Evolutionary conservation across 2,113 vertebrate species (phyloP).

Genomic region (Antennarius striatus): DNA sequence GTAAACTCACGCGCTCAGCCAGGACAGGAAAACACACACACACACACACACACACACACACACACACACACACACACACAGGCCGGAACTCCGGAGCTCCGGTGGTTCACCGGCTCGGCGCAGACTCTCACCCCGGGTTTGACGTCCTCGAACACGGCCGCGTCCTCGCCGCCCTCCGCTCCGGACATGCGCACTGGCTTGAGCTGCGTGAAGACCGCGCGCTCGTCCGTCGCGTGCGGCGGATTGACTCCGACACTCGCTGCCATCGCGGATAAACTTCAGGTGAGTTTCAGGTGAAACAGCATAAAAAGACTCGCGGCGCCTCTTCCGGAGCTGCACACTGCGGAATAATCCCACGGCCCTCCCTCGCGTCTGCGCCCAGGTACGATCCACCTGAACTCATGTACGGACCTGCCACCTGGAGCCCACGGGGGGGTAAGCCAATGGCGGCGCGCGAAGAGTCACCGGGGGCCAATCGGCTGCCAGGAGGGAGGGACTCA

Average conservation of each 20-base stretch:
- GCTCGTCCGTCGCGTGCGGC: constrained; percentile 77
- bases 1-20: too few species aligned
- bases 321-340: constrained; percentile 42
- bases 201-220: constrained; percentile 85
- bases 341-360: constrained; percentile 53
- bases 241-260: constrained; percentile 78
- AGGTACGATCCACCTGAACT: constrained; percentile 83
- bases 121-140: constrained; percentile 78
- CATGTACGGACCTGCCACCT: constrained; percentile 71
- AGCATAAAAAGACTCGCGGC: background rate
- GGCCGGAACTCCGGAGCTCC: constrained; percentile 5
- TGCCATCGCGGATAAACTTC: constrained; percentile 74
- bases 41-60: background rate
- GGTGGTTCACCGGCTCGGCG: constrained; percentile 7
- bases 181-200: constrained; percentile 85
- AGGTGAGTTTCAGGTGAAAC: background rate
- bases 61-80: background rate
- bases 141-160: constrained; percentile 89
- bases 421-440: background rate
- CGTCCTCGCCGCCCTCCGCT: constrained; percentile 81
- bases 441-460: too few species aligned
- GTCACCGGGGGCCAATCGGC: constrained; percentile 11
- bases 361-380: constrained; percentile 60
- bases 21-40: too few species aligned
- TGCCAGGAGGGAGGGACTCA: background rate